Evolutionary conservation across 2,797 vertebrate species (phyloP).

Genomic region (Macropodus opercularis): DNA sequence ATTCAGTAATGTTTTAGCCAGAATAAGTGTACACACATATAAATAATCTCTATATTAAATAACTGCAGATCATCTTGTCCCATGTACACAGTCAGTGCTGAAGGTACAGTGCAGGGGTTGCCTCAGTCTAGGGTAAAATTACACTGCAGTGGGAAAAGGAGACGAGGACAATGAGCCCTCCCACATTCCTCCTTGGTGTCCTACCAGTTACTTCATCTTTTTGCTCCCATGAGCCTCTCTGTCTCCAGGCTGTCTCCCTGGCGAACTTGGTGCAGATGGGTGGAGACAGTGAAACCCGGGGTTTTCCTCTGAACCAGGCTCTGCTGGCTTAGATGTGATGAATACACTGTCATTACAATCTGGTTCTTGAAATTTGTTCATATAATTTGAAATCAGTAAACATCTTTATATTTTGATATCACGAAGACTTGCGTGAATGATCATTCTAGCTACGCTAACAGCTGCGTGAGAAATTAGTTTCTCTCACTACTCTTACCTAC

Average conservation of each 20-base stretch:
- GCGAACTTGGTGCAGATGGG: background rate
- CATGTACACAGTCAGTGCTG: slow-evolving; percentile 3
- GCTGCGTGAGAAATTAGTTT: slow-evolving; percentile 6
- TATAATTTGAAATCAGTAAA: background rate
- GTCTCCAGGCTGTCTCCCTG: slow-evolving; percentile 53
- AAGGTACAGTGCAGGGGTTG: slow-evolving; percentile 19
- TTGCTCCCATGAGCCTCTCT: slow-evolving; percentile 28
- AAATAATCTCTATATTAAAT: background rate
- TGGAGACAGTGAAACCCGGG: slow-evolving; percentile 2
- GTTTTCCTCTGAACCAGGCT: background rate
- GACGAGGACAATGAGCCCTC: background rate
- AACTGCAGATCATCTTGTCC: background rate
- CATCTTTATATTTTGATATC: too few relatives aligned
- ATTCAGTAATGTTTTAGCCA: too few relatives aligned
- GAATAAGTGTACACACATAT: too few relatives aligned
- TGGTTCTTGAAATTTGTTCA: too few relatives aligned
- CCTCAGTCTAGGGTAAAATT: slow-evolving; percentile 42
- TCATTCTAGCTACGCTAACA: slow-evolving; percentile 2
- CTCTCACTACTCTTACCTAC: background rate
- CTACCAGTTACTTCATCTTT: slow-evolving; percentile 46
- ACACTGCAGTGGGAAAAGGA: slow-evolving; percentile 49
- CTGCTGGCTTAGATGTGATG: background rate
- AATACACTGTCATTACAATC: background rate
- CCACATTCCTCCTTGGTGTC: slow-evolving; percentile 11
- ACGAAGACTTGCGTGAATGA: too few relatives aligned